Base-by-base conservation (phyloP, 2,888 invertebrate genomes). In the Hydriomena furcata region DNA sequence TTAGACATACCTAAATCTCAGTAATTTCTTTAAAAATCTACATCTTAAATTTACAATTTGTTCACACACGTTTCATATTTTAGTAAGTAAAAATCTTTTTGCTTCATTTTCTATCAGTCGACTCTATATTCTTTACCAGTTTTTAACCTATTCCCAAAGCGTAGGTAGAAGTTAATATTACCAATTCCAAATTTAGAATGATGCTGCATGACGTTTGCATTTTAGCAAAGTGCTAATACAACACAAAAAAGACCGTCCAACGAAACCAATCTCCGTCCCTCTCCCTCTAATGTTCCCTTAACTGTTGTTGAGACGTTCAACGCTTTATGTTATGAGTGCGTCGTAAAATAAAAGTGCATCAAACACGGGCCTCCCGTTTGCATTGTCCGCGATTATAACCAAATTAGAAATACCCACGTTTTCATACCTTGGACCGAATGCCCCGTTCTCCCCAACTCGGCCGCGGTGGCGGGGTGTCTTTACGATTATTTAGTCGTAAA, bases 401-500 rank as follows among this genome's bases (percentile, higher is more conserved):
- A 63, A 56, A 80, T 68, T 79, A 67, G 43, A 67, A 65, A 70
- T 71, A 55, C 48, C 57, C 48, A 23, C 57, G 45, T 44, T 53
- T 53, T 56, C 64, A 57, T 65, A 60, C 53, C 40, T 55, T 61
- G 46, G 13, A 30, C 43, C 31, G 44, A 60, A 55, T 51, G 53
- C 57, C 52, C 62, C 58, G 54, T 70, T 58, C 71, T 71, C 65
- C 64, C 54, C 44, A 76, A 83, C 68, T 73, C 61, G 63, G 83
- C 61, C 76, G 79, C 65, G 48, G 78, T 73, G 69, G 65, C 82
- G 73, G 82, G 86, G 86, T 83, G 87, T 89, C 84, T 91, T 91
- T 91, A 91, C 91, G 91, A 91, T 91, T 91, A 91, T 91, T 91
- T 91, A 91, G 91, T 91, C 90, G 89, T 91, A 91, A 91, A 91